phyloP scores from a whole-genome alignment of 2,113 vertebrate species.

The Tragelaphus imberbis region DNA sequence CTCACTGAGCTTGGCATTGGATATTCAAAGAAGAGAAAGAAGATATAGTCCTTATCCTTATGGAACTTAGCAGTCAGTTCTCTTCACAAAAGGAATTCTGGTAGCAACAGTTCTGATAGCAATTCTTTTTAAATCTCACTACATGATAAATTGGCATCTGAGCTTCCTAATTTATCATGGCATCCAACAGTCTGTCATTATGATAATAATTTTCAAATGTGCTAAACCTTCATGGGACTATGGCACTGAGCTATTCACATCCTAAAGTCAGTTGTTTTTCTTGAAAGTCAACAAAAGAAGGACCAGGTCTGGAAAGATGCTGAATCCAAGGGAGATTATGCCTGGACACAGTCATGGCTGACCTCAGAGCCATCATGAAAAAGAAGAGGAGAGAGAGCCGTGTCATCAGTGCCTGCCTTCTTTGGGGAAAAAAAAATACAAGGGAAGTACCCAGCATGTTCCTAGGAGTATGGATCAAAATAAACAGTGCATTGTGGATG shows the following conservation, averaged over 20 bases:
- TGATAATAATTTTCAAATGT: slow-evolving; percentile 21
- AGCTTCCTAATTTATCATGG: neutral
- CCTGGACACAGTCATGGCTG: neutral
- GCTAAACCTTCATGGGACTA: neutral
- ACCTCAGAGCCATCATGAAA: neutral
- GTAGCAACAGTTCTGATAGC: neutral
- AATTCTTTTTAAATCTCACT: slow-evolving; percentile 15
- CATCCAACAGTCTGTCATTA: neutral
- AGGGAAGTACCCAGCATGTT: slow-evolving; percentile 7
- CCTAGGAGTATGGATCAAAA: slow-evolving; percentile 25
- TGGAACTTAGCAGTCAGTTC: neutral
- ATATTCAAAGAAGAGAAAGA: neutral
- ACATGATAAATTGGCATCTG: neutral
- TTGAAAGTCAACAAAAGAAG: slow-evolving; percentile 3
- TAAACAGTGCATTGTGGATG: slow-evolving; percentile 54
- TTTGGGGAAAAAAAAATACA: neutral
- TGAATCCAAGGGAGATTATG: neutral
- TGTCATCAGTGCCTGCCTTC: neutral
- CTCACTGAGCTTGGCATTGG: neutral
- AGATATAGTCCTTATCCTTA: neutral
- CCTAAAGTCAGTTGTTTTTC: neutral
- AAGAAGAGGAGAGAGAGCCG: neutral
- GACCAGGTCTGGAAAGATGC: neutral
- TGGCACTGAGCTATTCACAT: neutral
- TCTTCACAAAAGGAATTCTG: slow-evolving; percentile 22